Evolutionary conservation across 2,113 vertebrate species (phyloP).

Genomic region (Bos indicus): DNA sequence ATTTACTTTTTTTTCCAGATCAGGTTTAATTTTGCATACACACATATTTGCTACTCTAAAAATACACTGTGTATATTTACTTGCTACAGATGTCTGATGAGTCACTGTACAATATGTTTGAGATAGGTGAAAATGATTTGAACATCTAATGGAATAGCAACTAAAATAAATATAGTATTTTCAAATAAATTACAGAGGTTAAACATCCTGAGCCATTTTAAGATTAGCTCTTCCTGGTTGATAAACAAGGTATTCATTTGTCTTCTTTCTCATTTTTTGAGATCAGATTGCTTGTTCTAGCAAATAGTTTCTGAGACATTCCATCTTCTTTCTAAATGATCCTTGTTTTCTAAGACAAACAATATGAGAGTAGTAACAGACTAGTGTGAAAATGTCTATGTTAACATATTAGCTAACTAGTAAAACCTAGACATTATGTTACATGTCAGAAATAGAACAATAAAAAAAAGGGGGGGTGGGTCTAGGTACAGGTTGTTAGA

Average conservation of each 20-base stretch:
- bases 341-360: background rate
- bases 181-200: slow-evolving; percentile 33
- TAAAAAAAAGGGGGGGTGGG: background rate
- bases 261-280: slow-evolving; percentile 19
- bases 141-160: slow-evolving; percentile 31
- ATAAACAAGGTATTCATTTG: background rate
- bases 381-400: background rate
- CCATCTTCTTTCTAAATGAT: background rate
- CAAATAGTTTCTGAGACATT: background rate
- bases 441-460: background rate
- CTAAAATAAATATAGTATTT: slow-evolving; percentile 51
- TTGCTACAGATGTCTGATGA: slow-evolving; percentile 64
- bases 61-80: slow-evolving; percentile 53
- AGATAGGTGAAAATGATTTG: slow-evolving; percentile 51
- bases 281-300: background rate
- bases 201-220: slow-evolving; percentile 29
- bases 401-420: background rate
- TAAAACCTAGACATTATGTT: background rate
- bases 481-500: background rate
- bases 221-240: background rate
- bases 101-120: slow-evolving; percentile 36
- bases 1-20: background rate
- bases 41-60: slow-evolving; percentile 49
- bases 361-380: background rate
- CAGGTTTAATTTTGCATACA: slow-evolving; percentile 39